These are phyloP conservation scores for Norana najaformis DNA, from an alignment of 2,888 invertebrate genomes.

Conservation along the genomic window DNA sequence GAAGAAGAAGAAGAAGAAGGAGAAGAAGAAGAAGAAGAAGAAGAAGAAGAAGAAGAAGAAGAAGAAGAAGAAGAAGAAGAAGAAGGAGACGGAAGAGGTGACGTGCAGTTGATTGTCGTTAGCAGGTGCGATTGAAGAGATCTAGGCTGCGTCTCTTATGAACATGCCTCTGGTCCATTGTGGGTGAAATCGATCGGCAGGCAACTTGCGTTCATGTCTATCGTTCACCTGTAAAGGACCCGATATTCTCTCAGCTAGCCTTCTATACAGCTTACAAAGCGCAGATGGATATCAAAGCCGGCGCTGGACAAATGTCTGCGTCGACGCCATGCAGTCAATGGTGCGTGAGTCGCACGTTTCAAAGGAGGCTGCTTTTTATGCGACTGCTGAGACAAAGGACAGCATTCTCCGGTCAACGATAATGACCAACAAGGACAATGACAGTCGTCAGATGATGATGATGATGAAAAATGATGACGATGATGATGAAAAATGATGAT, in stretches of 20 bases:
- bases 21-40: not conserved
- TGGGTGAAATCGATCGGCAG: not conserved
- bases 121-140: not conserved
- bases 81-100: too few species aligned
- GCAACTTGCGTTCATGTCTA: not conserved
- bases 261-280: not conserved
- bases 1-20: not conserved
- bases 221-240: not conserved
- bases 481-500: not conserved
- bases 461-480: not conserved
- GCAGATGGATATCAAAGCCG: not conserved
- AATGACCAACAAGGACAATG: too few species aligned
- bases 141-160: not conserved
- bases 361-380: not conserved
- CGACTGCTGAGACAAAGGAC: not conserved
- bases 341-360: not conserved
- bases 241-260: not conserved
- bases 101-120: not conserved
- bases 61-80: not conserved
- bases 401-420: too few species aligned
- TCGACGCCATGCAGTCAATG: not conserved
- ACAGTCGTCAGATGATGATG: not conserved
- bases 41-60: not conserved
- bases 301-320: not conserved
- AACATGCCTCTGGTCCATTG: not conserved